phyloP scores from a whole-genome alignment of 2,797 vertebrate genomes.

The Aulostomus chinensis region DNA sequence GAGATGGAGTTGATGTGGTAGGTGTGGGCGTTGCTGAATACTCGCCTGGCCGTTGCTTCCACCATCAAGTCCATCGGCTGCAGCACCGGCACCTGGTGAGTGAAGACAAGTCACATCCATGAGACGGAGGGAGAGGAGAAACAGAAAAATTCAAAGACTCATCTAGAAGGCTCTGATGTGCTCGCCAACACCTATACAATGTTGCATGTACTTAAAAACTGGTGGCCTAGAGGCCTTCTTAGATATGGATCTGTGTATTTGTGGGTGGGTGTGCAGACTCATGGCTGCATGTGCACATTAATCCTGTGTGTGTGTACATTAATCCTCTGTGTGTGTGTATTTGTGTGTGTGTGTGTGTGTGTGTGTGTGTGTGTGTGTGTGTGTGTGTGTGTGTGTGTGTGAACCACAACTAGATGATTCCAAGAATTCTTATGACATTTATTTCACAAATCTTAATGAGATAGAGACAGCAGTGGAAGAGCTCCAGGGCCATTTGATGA shows the following conservation, averaged over 20 bases:
- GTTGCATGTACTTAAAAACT: constrained; percentile 12
- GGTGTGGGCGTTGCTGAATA: constrained; percentile 94
- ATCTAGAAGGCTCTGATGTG: constrained; percentile 2
- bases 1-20: constrained; percentile 99
- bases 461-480: constrained; percentile 37
- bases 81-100: constrained; percentile 89
- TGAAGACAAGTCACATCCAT: background rate
- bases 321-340: too few species aligned
- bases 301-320: too few species aligned
- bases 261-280: background rate
- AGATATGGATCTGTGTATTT: constrained; percentile 27
- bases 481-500: constrained; percentile 56
- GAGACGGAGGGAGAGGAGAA: background rate
- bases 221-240: background rate
- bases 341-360: background rate
- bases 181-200: background rate
- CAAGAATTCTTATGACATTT: constrained; percentile 63
- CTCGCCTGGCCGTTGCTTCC: constrained; percentile 90
- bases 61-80: constrained; percentile 97
- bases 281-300: background rate
- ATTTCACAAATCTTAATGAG: constrained; percentile 57
- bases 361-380: too few species aligned
- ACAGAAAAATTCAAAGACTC: background rate
- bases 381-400: background rate
- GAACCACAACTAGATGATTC: constrained; percentile 27